Evolutionary conservation across 2,113 vertebrate species (phyloP).

Genomic region (Oncorhynchus kisutch): DNA sequence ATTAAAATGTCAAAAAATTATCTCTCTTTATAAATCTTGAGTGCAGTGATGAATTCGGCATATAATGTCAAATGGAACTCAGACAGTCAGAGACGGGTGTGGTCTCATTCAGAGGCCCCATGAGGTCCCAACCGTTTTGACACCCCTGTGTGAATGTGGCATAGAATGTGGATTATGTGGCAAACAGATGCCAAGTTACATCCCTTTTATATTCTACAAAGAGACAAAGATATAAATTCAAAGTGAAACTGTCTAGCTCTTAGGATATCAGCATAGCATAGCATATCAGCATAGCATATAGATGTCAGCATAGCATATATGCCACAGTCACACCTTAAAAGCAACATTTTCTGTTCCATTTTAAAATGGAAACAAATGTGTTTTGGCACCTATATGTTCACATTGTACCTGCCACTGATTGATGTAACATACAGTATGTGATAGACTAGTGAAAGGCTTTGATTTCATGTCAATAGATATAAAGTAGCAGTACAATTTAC

Average conservation of each 20-base stretch:
- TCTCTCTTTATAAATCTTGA: not conserved
- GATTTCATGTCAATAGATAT: too few relatives aligned
- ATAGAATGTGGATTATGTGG: conserved; percentile 41
- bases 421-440: too few relatives aligned
- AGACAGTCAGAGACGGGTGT: conserved; percentile 38
- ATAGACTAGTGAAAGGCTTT: too few relatives aligned
- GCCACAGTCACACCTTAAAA: not conserved
- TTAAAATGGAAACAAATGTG: too few relatives aligned
- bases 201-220: conserved; percentile 44
- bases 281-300: too few relatives aligned
- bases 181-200: conserved; percentile 54
- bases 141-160: conserved; percentile 12
- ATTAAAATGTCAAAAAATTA: conserved; percentile 2
- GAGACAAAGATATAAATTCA: conserved; percentile 34
- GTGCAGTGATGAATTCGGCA: not conserved
- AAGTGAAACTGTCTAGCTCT: conserved; percentile 40
- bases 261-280: conserved; percentile 28
- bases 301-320: too few relatives aligned
- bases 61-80: not conserved
- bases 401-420: not conserved
- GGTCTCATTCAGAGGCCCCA: conserved; percentile 26
- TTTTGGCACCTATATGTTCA: too few relatives aligned
- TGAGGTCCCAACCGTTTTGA: not conserved
- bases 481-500: too few relatives aligned
- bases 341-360: not conserved